These are phyloP conservation scores for Petrocephalus sullivani DNA, from an alignment of 2,797 vertebrate genomes.

Conservation along the genomic window DNA sequence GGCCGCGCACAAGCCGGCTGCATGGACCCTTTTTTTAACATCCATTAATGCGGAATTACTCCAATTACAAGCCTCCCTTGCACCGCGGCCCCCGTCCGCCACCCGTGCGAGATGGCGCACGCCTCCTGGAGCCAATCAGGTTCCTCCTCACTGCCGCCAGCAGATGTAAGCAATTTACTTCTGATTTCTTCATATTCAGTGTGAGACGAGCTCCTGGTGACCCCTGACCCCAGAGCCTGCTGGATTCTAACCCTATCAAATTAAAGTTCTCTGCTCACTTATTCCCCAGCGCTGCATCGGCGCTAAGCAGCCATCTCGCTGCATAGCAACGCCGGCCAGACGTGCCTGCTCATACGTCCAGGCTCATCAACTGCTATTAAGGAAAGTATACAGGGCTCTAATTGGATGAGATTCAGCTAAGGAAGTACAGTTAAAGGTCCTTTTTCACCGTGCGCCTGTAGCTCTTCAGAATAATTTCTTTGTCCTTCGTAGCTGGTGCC, in stretches of 20 bases:
- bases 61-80: slow-evolving; percentile 96
- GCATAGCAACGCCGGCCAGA: slow-evolving; percentile 92
- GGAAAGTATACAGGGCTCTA: slow-evolving; percentile 99
- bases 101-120: slow-evolving; percentile 85
- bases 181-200: slow-evolving; percentile 99
- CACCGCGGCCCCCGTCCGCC: slow-evolving; percentile 76
- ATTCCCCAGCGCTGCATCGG: slow-evolving; percentile 94
- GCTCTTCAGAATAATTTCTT: slow-evolving; percentile 79
- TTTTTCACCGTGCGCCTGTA: slow-evolving; percentile 88
- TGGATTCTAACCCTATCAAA: slow-evolving; percentile 99
- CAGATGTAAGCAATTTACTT: slow-evolving; percentile 99
- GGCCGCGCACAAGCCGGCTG: slow-evolving; percentile 2
- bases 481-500: slow-evolving; percentile 69
- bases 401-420: slow-evolving; percentile 99
- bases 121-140: slow-evolving; percentile 93
- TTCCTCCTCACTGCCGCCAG: slow-evolving; percentile 85
- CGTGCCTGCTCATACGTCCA: slow-evolving; percentile 93
- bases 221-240: slow-evolving; percentile 95
- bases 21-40: not conserved
- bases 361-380: slow-evolving; percentile 99
- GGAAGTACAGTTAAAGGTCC: slow-evolving; percentile 98
- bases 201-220: slow-evolving; percentile 91
- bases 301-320: slow-evolving; percentile 94
- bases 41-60: slow-evolving; percentile 98
- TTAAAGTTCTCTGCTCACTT: slow-evolving; percentile 99